phyloP scores from a whole-genome alignment of 2,113 vertebrate species.

The Garra rufa region DNA sequence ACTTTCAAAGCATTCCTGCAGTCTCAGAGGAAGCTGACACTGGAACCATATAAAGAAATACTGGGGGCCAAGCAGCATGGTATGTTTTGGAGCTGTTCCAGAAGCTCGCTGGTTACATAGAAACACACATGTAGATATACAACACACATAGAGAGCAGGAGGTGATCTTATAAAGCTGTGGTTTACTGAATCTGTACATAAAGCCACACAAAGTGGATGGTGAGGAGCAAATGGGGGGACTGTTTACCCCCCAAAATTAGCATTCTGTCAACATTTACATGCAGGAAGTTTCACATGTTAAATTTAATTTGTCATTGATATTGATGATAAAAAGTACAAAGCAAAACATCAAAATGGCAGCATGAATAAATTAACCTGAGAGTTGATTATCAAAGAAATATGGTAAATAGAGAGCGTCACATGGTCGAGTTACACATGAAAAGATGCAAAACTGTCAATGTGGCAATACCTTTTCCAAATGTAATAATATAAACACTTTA shows the following conservation, averaged over 20 bases:
- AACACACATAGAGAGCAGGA: background rate
- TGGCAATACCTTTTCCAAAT: background rate
- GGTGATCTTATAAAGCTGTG: background rate
- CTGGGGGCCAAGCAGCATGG: slow-evolving; percentile 15
- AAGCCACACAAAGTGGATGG: background rate
- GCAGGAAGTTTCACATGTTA: background rate
- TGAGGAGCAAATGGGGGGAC: background rate
- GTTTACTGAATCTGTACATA: background rate
- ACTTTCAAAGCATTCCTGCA: slow-evolving; percentile 33
- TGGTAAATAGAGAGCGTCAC: background rate
- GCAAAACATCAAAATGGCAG: background rate
- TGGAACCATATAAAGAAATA: slow-evolving; percentile 45
- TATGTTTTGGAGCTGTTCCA: slow-evolving; percentile 57
- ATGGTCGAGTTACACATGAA: background rate
- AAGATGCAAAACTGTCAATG: background rate
- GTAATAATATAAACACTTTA: background rate
- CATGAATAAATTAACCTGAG: background rate
- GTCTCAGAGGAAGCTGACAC: slow-evolving; percentile 51
- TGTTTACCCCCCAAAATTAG: background rate
- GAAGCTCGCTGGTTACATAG: slow-evolving; percentile 15
- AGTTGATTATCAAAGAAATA: slow-evolving; percentile 32
- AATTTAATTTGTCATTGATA: background rate
- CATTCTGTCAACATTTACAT: slow-evolving; percentile 6
- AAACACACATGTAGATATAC: background rate
- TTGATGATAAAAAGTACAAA: slow-evolving; percentile 9